These are phyloP conservation scores for Ophiothrix spiculata DNA, from an alignment of 35 echinoderm and acorn worm genomes.

Conservation along the genomic window DNA sequence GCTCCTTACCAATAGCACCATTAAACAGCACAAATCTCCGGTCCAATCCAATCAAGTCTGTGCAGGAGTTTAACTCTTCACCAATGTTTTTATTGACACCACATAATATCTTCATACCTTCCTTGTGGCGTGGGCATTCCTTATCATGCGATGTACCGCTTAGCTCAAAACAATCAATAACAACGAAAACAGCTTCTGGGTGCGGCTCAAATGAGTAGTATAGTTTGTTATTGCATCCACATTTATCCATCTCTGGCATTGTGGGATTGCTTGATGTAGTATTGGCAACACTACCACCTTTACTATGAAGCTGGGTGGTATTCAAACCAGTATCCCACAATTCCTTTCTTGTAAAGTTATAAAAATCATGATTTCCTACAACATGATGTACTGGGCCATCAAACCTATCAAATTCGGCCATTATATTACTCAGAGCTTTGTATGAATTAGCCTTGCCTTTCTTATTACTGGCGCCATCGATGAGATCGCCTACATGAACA, in stretches of 20 bases:
- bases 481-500: slow-evolving; percentile 75
- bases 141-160: slow-evolving; percentile 14
- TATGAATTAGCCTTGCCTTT: slow-evolving; percentile 36
- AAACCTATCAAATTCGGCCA: slow-evolving; percentile 54
- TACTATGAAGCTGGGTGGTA: neutral
- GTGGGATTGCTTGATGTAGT: neutral
- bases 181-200: slow-evolving; percentile 59
- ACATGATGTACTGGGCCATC: slow-evolving; percentile 53
- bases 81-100: slow-evolving; percentile 35
- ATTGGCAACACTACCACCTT: neutral
- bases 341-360: slow-evolving; percentile 63
- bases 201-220: slow-evolving; percentile 77
- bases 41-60: slow-evolving; percentile 26
- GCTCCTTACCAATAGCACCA: slow-evolving; percentile 56
- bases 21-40: slow-evolving; percentile 54
- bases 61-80: slow-evolving; percentile 25
- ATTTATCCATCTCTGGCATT: neutral
- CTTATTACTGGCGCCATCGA: slow-evolving; percentile 69
- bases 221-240: neutral
- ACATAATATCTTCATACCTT: slow-evolving; percentile 16
- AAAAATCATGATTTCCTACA: slow-evolving; percentile 89
- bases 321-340: slow-evolving; percentile 16
- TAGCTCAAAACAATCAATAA: slow-evolving; percentile 55
- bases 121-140: neutral
- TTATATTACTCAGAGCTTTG: neutral